phyloP scores from a whole-genome alignment of 2,888 invertebrate genomes.

The Caenorhabditis sp. region DNA sequence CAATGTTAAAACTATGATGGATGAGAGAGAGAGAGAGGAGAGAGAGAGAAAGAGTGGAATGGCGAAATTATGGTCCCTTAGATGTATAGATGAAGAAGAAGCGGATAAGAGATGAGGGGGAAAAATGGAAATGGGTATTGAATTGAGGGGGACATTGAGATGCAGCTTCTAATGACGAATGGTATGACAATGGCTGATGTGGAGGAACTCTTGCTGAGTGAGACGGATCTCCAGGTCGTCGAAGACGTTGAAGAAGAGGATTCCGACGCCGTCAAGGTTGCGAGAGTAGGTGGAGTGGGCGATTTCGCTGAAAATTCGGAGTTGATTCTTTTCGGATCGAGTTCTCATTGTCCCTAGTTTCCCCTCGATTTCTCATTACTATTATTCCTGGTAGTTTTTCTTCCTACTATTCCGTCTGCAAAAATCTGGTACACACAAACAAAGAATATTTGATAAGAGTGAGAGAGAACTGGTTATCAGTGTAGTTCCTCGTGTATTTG shows the following conservation, averaged over 20 bases:
- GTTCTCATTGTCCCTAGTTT: no score
- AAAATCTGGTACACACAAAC: conserved; percentile 1
- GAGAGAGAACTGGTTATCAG: conserved; percentile 16
- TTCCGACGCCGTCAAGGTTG: conserved; percentile 79
- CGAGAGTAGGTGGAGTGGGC: conserved; percentile 59
- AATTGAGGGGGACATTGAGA: not conserved
- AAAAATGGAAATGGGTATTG: conserved; percentile 7
- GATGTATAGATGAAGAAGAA: conserved; percentile 10
- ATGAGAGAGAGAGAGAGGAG: no score
- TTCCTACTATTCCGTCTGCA: not conserved
- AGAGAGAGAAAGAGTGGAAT: conserved; percentile 33
- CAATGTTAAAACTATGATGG: not conserved
- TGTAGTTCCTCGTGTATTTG: conserved; percentile 14
- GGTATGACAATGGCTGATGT: conserved; percentile 73
- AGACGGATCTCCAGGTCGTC: conserved; percentile 72
- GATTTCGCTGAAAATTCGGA: conserved; percentile 63
- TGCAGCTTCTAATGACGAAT: conserved; percentile 65
- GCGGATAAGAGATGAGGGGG: not conserved
- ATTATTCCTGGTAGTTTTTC: not conserved
- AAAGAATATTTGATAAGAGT: conserved; percentile 12
- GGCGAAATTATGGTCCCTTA: not conserved
- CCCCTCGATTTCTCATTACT: not conserved
- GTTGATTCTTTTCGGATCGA: no score
- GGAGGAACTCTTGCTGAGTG: conserved; percentile 77
- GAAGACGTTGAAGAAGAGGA: conserved; percentile 77